A percentile compares a stretch with the other conserved stretches of the same genome.
phyloP scores from a whole-genome alignment of 2,113 vertebrate genomes.

The Peromyscus leucopus region DNA sequence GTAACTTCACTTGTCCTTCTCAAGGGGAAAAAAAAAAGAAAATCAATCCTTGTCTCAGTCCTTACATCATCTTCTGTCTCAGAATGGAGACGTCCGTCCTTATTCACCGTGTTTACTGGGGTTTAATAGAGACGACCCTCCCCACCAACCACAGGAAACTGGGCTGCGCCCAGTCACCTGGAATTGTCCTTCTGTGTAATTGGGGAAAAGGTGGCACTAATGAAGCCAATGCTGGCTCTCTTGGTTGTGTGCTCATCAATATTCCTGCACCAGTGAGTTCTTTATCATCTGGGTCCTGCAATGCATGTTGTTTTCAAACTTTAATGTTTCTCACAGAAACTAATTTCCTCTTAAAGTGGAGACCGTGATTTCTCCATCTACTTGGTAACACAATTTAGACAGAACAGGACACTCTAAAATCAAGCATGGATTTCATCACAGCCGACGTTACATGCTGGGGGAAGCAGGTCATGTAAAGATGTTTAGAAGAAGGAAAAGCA shows the following conservation, averaged over 20 bases:
- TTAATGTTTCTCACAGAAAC: conserved; percentile 41
- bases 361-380: conserved; percentile 30
- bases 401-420: conserved; percentile 41
- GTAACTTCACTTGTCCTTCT: neutral
- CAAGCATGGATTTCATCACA: conserved; percentile 40
- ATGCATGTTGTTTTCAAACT: neutral
- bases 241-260: neutral
- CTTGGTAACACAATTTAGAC: conserved; percentile 55
- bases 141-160: neutral
- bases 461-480: neutral
- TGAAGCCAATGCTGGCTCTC: neutral
- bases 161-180: neutral
- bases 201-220: neutral
- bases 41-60: neutral
- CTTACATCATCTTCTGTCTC: neutral
- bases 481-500: neutral
- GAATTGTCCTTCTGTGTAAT: neutral
- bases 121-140: neutral
- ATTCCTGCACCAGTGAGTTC: conserved; percentile 6
- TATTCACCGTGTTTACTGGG: neutral
- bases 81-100: neutral
- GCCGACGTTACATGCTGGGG: neutral
- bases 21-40: neutral
- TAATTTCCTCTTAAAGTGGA: conserved; percentile 42
- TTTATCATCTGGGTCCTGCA: conserved; percentile 37